These are phyloP conservation scores for Ophthalmolycus amberensis DNA, from an alignment of 2,113 vertebrate species.

Conservation along the genomic window DNA sequence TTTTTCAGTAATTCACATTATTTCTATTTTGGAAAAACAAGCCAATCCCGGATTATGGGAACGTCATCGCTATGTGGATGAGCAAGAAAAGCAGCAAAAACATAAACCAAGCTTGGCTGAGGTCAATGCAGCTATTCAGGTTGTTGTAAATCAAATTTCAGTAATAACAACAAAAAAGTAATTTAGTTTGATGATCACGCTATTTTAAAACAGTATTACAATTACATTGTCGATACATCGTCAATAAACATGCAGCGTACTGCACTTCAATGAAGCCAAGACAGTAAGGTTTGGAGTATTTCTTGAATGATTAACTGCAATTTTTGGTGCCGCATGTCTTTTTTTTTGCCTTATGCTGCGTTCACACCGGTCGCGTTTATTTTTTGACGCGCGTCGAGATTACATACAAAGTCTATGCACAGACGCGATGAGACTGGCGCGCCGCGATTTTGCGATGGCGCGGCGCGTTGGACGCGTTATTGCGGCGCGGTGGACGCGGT, in stretches of 20 bases:
- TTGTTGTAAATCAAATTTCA: not conserved
- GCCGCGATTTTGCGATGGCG: too few relatives aligned
- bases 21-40: not conserved
- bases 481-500: too few relatives aligned
- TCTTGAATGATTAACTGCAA: constrained; percentile 22
- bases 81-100: not conserved
- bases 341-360: constrained; percentile 8
- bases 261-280: not conserved
- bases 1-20: not conserved
- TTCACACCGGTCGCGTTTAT: too few relatives aligned
- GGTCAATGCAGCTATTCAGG: not conserved
- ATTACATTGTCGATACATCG: not conserved
- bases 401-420: too few relatives aligned
- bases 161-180: not conserved
- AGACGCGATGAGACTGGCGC: too few relatives aligned
- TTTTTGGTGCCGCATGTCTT: constrained; percentile 18
- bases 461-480: too few relatives aligned
- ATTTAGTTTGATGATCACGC: not conserved
- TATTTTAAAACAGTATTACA: not conserved
- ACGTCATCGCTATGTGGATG: not conserved
- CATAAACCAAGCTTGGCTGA: not conserved
- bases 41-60: not conserved
- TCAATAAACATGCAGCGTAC: constrained; percentile 1
- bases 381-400: too few relatives aligned
- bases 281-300: not conserved